phyloP scores from a whole-genome alignment of 2,113 vertebrate genomes.

The Emydura subglobosa region DNA sequence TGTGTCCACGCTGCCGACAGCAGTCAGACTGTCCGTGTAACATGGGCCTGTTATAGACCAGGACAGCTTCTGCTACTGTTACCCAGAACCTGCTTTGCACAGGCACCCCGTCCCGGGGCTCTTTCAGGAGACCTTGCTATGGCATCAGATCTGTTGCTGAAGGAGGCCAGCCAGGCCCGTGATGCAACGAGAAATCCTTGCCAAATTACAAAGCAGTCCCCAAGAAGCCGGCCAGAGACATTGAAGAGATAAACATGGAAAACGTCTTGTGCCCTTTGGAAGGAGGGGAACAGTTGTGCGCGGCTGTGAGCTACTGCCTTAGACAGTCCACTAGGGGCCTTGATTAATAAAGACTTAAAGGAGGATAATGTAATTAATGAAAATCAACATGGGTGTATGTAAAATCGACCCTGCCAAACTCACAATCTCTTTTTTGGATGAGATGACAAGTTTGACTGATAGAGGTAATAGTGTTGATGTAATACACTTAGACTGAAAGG shows the following conservation, averaged over 20 bases:
- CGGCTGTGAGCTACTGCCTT: neutral
- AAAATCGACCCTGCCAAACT: neutral
- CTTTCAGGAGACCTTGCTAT: neutral
- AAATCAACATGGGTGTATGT: neutral
- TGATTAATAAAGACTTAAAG: neutral
- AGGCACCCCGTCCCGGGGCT: fast-evolving
- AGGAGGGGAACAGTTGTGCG: neutral
- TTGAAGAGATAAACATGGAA: neutral
- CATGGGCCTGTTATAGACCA: neutral
- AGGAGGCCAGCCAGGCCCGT: neutral
- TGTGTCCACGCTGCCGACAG: neutral
- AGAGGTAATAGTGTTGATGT: neutral
- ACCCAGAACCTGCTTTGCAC: neutral
- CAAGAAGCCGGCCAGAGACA: neutral
- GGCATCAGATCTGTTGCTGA: neutral
- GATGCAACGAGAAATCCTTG: neutral
- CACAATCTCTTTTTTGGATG: neutral
- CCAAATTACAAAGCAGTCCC: neutral
- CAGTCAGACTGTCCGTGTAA: neutral
- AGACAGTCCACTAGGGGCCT: neutral
- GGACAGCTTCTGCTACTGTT: neutral
- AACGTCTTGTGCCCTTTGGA: neutral
- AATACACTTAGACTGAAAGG: neutral
- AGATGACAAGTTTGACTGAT: neutral
- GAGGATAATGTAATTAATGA: neutral